Evolutionary conservation across 1,140 invertebrate species (phyloP).

Genomic region (Drosophila sp.): DNA sequence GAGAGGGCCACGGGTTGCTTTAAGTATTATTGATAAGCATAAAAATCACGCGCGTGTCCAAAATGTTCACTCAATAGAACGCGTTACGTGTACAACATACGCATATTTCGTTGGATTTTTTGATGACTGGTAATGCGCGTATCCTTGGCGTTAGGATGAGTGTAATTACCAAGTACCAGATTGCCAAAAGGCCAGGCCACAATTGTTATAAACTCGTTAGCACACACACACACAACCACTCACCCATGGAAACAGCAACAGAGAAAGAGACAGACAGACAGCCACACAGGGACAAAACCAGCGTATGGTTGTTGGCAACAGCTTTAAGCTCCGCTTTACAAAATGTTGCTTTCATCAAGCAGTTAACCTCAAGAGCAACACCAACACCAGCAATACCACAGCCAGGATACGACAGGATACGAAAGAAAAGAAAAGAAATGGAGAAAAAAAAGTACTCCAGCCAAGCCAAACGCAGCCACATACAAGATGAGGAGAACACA

Average conservation of each 20-base stretch:
- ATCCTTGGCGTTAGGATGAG: slow-evolving; percentile 35
- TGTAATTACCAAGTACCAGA: slow-evolving; percentile 55
- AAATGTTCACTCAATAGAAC: slow-evolving; percentile 51
- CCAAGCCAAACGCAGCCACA: slow-evolving; percentile 15
- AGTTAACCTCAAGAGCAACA: slow-evolving; percentile 52
- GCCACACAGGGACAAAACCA: not conserved
- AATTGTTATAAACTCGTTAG: slow-evolving; percentile 71
- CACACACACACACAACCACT: slow-evolving; percentile 17
- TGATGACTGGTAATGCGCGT: slow-evolving; percentile 43
- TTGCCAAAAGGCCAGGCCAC: slow-evolving; percentile 42
- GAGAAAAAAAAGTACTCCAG: slow-evolving; percentile 6
- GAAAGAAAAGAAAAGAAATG: not conserved
- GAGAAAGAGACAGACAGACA: not conserved
- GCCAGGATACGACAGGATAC: not conserved
- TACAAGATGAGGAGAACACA: slow-evolving; percentile 15
- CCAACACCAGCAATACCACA: slow-evolving; percentile 12
- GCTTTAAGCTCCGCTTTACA: slow-evolving; percentile 55
- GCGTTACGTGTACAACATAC: slow-evolving; percentile 64
- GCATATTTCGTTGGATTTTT: slow-evolving; percentile 35
- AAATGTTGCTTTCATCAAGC: slow-evolving; percentile 63
- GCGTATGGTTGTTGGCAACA: not conserved
- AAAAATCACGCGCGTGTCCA: slow-evolving; percentile 73
- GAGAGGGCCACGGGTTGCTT: not conserved
- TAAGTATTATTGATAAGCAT: slow-evolving; percentile 76
- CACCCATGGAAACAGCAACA: not conserved